phyloP scores from a whole-genome alignment of 1,140 invertebrate species.

The Drosophila micromelanica region DNA sequence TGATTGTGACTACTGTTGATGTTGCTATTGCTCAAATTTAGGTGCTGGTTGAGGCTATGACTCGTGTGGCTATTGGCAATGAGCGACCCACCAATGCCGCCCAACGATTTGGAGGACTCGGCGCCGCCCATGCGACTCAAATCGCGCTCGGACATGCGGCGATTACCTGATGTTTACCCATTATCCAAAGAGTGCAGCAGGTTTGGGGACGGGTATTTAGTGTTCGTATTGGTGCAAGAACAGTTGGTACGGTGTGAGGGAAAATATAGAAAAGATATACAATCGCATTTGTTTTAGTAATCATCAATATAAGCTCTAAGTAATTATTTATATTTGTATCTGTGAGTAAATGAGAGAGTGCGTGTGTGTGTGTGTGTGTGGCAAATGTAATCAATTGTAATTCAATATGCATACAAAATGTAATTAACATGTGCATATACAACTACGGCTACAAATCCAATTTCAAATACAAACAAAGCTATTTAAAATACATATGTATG shows the following conservation, averaged over 20 bases:
- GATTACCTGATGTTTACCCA: slow-evolving; percentile 86
- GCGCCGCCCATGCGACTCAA: slow-evolving; percentile 85
- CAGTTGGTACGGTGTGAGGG: not conserved
- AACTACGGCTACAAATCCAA: slow-evolving; percentile 12
- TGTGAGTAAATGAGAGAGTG: slow-evolving; percentile 4
- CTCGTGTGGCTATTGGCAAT: slow-evolving; percentile 67
- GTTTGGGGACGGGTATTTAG: not conserved
- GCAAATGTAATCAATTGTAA: slow-evolving; percentile 34
- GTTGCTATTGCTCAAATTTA: slow-evolving; percentile 52
- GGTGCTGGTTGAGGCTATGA: slow-evolving; percentile 51
- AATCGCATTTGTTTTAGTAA: slow-evolving; percentile 49
- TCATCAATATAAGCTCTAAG: slow-evolving; percentile 9
- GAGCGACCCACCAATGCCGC: slow-evolving; percentile 77
- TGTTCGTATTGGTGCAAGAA: not conserved
- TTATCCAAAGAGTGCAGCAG: slow-evolving; percentile 19
- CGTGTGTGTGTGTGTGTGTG: slow-evolving; percentile 18
- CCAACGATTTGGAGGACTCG: slow-evolving; percentile 79
- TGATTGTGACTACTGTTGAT: slow-evolving; percentile 85
- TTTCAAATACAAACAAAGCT: slow-evolving; percentile 5
- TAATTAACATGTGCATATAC: slow-evolving; percentile 38
- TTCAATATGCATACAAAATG: slow-evolving; percentile 46
- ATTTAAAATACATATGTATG: slow-evolving; percentile 5
- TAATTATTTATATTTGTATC: slow-evolving; percentile 19
- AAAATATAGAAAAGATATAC: slow-evolving; percentile 27
- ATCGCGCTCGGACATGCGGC: slow-evolving; percentile 95